A percentile compares a stretch with the other conserved stretches of the same genome.
Conservation (phyloP, 2,888 invertebrate species). For the Ligdia adustata region DNA sequence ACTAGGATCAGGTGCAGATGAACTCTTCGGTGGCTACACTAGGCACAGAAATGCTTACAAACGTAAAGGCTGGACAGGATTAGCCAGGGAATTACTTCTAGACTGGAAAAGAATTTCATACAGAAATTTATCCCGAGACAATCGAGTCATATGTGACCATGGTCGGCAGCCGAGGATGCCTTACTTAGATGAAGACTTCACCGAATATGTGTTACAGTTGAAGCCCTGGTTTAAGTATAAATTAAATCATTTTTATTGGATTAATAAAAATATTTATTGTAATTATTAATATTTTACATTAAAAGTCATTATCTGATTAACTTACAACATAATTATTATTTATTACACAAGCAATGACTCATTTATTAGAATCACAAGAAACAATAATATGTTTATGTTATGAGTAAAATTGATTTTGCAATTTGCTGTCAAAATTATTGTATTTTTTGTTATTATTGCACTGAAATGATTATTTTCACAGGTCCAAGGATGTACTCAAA, state of each 20-base stretch:
- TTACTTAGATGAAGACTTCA: conserved; percentile 89
- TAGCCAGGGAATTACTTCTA: conserved; percentile 85
- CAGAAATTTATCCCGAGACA: conserved; percentile 97
- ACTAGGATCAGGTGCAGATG: conserved; percentile 98
- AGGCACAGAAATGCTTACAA: conserved; percentile 91
- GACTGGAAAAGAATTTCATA: conserved; percentile 95
- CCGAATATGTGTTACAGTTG: conserved; percentile 85
- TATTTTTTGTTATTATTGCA: no score
- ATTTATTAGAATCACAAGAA: no score
- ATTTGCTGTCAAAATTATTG: no score
- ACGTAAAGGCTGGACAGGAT: conserved; percentile 81
- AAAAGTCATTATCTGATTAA: no score
- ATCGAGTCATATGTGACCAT: conserved; percentile 95
- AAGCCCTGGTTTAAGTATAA: conserved; percentile 87
- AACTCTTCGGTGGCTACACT: conserved; percentile 97
- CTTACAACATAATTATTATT: no score
- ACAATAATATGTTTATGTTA: no score
- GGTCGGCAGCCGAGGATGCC: conserved; percentile 93
- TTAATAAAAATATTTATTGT: conserved; percentile 5
- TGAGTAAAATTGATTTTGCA: no score
- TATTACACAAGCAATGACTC: no score
- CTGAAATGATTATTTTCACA: neutral
- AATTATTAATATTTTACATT: conserved; percentile 5
- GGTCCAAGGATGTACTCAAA: neutral
- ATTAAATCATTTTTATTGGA: conserved; percentile 1